phyloP scores from a whole-genome alignment of 2,113 vertebrate species.

The Laticauda colubrina region DNA sequence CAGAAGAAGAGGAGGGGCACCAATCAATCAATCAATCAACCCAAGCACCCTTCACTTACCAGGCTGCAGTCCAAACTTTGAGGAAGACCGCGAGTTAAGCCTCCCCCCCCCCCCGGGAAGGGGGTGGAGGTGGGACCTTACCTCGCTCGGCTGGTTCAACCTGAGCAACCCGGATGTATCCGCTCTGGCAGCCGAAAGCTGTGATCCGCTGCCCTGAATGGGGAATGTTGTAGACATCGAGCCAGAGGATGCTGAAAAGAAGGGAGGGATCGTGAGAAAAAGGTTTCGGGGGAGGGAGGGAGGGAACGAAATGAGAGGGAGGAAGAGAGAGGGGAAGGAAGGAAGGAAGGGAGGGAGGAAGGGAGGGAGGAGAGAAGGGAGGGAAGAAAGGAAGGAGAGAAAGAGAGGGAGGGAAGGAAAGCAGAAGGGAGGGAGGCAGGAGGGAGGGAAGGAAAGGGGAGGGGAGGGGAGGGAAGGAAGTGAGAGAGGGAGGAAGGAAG shows the following conservation, averaged over 20 bases:
- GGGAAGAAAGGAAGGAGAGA: too few relatives aligned
- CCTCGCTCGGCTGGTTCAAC: constrained; percentile 79
- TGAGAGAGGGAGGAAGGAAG: rapidly evolving
- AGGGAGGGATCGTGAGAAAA: neutral
- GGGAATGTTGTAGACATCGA: constrained; percentile 73
- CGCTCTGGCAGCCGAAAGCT: constrained; percentile 84
- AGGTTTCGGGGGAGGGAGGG: neutral
- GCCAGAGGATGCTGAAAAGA: constrained; percentile 78
- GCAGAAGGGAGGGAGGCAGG: too few relatives aligned
- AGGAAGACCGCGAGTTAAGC: neutral
- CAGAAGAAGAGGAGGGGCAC: rapidly evolving
- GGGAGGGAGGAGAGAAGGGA: rapidly evolving
- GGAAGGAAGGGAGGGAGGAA: too few relatives aligned
- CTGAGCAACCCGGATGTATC: constrained; percentile 79
- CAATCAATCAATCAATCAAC: neutral
- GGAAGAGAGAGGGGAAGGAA: too few relatives aligned
- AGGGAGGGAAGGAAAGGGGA: too few relatives aligned
- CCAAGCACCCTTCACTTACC: neutral
- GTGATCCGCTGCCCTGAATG: constrained; percentile 72
- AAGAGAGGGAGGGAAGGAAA: too few relatives aligned
- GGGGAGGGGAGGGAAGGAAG: rapidly evolving
- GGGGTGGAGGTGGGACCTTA: constrained; percentile 15
- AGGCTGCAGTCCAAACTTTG: neutral
- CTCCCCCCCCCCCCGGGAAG: neutral
- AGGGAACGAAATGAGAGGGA: rapidly evolving